Evolutionary conservation across 2,113 vertebrate genomes (phyloP).

Genomic region (Larimichthys crocea): DNA sequence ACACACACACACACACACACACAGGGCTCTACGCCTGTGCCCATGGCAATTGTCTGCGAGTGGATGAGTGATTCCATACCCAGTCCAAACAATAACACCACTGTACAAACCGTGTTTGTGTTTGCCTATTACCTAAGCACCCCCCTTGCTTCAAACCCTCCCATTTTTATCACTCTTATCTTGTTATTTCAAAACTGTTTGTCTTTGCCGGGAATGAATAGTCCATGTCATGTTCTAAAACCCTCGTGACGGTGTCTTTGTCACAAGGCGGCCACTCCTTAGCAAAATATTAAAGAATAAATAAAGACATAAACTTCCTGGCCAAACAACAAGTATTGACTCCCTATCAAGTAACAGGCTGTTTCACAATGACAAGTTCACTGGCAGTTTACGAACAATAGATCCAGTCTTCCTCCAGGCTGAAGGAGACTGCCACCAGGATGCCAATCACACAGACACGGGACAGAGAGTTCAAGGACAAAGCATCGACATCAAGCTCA

Average conservation of each 20-base stretch:
- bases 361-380: slow-evolving; percentile 70
- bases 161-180: slow-evolving; percentile 81
- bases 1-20: too few species aligned
- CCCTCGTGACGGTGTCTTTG: slow-evolving; percentile 76
- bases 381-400: slow-evolving; percentile 73
- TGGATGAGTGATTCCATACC: slow-evolving; percentile 79
- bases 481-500: neutral
- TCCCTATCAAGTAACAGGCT: slow-evolving; percentile 56
- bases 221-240: slow-evolving; percentile 77
- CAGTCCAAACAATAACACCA: slow-evolving; percentile 87
- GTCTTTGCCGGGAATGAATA: slow-evolving; percentile 81
- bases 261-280: slow-evolving; percentile 80
- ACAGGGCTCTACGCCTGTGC: slow-evolving; percentile 74
- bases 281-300: slow-evolving; percentile 83
- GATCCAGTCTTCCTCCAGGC: slow-evolving; percentile 55
- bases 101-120: slow-evolving; percentile 86
- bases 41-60: slow-evolving; percentile 71
- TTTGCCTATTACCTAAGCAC: slow-evolving; percentile 86
- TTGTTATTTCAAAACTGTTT: slow-evolving; percentile 87
- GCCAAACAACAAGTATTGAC: slow-evolving; percentile 78
- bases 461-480: slow-evolving; percentile 42
- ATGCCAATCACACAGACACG: slow-evolving; percentile 52
- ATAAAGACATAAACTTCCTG: slow-evolving; percentile 85
- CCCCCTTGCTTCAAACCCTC: slow-evolving; percentile 51
- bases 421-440: slow-evolving; percentile 48